Evolutionary conservation across 2,888 invertebrate genomes (phyloP).

Genomic region (Tolmerus cingulatus): DNA sequence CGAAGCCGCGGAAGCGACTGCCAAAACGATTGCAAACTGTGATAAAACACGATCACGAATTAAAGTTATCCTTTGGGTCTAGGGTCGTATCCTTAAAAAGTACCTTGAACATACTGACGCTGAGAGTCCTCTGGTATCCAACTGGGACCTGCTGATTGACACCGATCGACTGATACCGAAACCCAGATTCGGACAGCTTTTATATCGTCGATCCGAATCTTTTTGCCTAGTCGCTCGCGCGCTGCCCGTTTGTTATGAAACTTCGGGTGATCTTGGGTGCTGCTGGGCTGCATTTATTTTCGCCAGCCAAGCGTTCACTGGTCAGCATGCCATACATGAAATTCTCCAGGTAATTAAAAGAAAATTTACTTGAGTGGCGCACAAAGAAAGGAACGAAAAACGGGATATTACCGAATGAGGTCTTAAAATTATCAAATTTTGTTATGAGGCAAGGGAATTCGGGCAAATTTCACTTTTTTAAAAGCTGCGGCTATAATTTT

Average conservation of each 20-base stretch:
- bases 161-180: background rate
- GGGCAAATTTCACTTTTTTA: background rate
- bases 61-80: background rate
- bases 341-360: background rate
- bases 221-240: background rate
- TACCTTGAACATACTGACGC: background rate
- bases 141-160: background rate
- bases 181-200: background rate
- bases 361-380: background rate
- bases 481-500: background rate
- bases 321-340: background rate
- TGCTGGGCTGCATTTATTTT: constrained; percentile 4
- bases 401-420: background rate
- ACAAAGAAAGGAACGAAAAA: background rate
- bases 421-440: background rate
- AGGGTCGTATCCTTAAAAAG: background rate
- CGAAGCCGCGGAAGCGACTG: background rate
- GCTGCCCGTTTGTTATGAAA: background rate
- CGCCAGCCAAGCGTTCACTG: background rate
- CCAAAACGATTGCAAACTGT: background rate
- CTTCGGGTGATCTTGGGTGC: background rate
- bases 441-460: background rate
- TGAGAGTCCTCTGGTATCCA: background rate
- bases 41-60: background rate
- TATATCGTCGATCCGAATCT: background rate